Conservation (phyloP, 1,140 invertebrate species). For the Pomacea maculata region DNA sequence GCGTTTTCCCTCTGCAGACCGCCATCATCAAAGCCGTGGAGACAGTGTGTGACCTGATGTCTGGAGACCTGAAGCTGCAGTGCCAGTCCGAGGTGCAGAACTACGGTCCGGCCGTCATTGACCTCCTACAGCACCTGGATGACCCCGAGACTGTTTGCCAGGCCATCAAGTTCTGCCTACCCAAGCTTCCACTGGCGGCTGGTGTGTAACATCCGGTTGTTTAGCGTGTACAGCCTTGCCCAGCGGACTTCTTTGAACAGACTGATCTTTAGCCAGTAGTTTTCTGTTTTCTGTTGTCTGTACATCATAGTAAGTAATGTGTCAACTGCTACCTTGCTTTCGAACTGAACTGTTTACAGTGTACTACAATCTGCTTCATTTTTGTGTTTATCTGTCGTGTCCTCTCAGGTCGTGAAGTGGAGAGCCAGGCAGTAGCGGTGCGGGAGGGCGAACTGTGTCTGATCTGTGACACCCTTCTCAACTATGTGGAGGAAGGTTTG, state of each 20-base stretch:
- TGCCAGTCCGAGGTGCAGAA: slow-evolving; percentile 70
- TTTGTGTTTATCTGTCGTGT: neutral
- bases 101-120: slow-evolving; percentile 81
- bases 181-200: no score
- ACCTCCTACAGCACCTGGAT: slow-evolving; percentile 75
- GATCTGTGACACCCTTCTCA: slow-evolving; percentile 28
- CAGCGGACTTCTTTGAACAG: no score
- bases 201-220: no score
- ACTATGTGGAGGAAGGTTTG: slow-evolving; percentile 21
- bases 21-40: slow-evolving; percentile 17
- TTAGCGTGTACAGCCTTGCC: no score
- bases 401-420: neutral
- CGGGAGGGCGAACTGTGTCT: slow-evolving; percentile 22
- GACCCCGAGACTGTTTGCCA: slow-evolving; percentile 78
- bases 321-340: no score
- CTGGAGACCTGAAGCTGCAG: slow-evolving; percentile 21
- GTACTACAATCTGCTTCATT: no score
- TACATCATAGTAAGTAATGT: no score
- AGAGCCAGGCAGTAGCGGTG: neutral
- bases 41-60: slow-evolving; percentile 16
- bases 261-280: no score
- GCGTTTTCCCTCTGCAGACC: neutral
- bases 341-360: no score
- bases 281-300: no score
- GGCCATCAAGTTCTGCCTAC: slow-evolving; percentile 73